These are phyloP conservation scores for Xenentodon cancila DNA, from an alignment of 2,797 vertebrate genomes.

Conservation along the genomic window DNA sequence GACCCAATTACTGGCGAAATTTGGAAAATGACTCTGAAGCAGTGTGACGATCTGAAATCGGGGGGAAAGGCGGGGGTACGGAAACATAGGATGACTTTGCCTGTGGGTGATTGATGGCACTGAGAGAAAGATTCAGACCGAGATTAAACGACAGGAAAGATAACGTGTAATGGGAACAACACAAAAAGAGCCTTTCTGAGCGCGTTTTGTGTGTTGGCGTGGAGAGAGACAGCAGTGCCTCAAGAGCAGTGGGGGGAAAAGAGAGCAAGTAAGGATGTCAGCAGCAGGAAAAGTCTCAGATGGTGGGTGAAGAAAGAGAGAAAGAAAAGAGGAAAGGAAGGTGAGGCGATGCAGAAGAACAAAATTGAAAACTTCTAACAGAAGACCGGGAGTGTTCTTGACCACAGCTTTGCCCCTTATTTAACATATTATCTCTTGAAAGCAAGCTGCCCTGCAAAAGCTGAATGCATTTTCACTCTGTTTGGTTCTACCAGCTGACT, in stretches of 20 bases:
- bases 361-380: background rate
- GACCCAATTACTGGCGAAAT: constrained; percentile 74
- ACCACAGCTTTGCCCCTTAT: constrained; percentile 2
- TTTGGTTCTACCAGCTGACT: too few relatives aligned
- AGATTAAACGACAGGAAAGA: constrained; percentile 41
- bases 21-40: constrained; percentile 69
- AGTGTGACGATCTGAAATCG: constrained; percentile 55
- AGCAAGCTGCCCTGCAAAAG: too few relatives aligned
- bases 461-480: too few relatives aligned
- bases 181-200: constrained; percentile 28
- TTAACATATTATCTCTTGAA: constrained; percentile 5
- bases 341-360: constrained; percentile 9
- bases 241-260: constrained; percentile 24
- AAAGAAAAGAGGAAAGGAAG: constrained; percentile 20
- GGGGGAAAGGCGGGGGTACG: background rate
- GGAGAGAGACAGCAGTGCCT: constrained; percentile 29
- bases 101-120: constrained; percentile 45
- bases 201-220: constrained; percentile 22
- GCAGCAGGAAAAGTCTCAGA: constrained; percentile 36
- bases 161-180: constrained; percentile 24
- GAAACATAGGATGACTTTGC: constrained; percentile 65
- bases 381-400: constrained; percentile 1
- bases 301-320: constrained; percentile 19
- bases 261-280: constrained; percentile 30
- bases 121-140: constrained; percentile 50